Evolutionary conservation across 1,140 invertebrate species (phyloP), one percentile per base, ranked within the genome.

Genomic region (Prorops nasuta): DNA sequence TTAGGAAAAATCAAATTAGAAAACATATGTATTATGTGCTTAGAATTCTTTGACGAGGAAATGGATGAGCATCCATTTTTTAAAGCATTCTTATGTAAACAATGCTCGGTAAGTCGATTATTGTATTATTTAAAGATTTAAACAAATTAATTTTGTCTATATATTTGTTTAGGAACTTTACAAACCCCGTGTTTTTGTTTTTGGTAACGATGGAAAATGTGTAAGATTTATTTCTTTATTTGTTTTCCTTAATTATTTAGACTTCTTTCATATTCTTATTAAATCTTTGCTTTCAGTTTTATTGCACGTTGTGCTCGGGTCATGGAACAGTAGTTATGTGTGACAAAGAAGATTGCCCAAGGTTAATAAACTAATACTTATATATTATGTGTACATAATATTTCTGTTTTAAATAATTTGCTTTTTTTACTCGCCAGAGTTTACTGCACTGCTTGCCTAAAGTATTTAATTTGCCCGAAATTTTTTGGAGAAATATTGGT

Each of bases 191-290:
- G 60, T 75, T 42, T 74, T 69, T 39, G 61, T 67, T 14, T 70
- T 63, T 12, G 70, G 67, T 1, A 64, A 72, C 28, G 72, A 74
- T 44, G 63, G 57, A 21, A 74, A 75, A 55, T 67, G 66, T 41
- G 71, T 74, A 59, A 66, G 67, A 64, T 49, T 36, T 45, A 38
- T 40, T 36, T 24, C 19, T 28, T 43, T 24, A 19, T 24, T 45
- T 28, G 37, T 45, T 37, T 28, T 34, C 32, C 16, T 32, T 44
- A 15, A 35, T 37, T 36, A 14, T 39, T 28, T 14, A 37, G 12
- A 44, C 19, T 47, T 47, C 16, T 43, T 53, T 17, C n/a, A 45
- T 2, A 3, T 35, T 31, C 40, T 46, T 21, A 31, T 20, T 38
- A n/a, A 16, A 41, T 35, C 18, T 44, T 47, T 34, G n/a, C 48